Percentiles rank a stretch among this genome's conserved stretches.
These are phyloP conservation scores for Chrysemys picta DNA, from an alignment of 2,113 vertebrate genomes.

Conservation along the genomic window DNA sequence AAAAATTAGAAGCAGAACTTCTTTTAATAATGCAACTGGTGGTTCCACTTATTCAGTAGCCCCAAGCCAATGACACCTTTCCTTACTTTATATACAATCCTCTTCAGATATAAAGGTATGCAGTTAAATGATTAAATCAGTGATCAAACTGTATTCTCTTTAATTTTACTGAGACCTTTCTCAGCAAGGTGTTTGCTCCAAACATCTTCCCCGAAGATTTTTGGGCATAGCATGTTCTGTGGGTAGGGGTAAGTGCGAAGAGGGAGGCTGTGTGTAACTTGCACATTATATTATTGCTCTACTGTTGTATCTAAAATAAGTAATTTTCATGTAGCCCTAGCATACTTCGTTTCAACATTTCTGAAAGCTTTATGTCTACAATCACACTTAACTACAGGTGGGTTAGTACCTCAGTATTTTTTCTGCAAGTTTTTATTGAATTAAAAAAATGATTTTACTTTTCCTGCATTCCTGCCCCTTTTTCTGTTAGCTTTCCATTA, in stretches of 20 bases:
- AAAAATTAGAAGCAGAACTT: slow-evolving; percentile 74
- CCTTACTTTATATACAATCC: slow-evolving; percentile 60
- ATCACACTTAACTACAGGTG: slow-evolving; percentile 25
- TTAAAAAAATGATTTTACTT: slow-evolving; percentile 54
- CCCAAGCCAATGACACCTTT: slow-evolving; percentile 62
- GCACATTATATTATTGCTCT: not conserved
- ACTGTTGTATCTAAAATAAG: not conserved
- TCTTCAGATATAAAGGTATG: not conserved
- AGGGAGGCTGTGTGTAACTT: not conserved
- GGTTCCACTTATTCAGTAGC: slow-evolving; percentile 66
- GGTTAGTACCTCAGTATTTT: slow-evolving; percentile 50
- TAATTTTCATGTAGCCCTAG: not conserved
- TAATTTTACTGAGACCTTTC: slow-evolving; percentile 43
- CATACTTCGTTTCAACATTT: not conserved
- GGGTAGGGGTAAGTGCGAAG: not conserved
- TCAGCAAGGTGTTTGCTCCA: slow-evolving; percentile 23
- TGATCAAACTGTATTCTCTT: slow-evolving; percentile 61
- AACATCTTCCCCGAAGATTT: not conserved
- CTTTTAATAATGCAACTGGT: slow-evolving; percentile 76
- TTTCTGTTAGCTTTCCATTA: slow-evolving; percentile 44
- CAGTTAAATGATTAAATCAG: slow-evolving; percentile 52
- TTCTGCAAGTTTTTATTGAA: slow-evolving; percentile 48
- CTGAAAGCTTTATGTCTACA: slow-evolving; percentile 36
- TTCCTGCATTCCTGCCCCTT: slow-evolving; percentile 23
- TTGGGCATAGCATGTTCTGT: not conserved